Conservation (phyloP, 2,113 vertebrate species). For the Stictonetta naevosa region DNA sequence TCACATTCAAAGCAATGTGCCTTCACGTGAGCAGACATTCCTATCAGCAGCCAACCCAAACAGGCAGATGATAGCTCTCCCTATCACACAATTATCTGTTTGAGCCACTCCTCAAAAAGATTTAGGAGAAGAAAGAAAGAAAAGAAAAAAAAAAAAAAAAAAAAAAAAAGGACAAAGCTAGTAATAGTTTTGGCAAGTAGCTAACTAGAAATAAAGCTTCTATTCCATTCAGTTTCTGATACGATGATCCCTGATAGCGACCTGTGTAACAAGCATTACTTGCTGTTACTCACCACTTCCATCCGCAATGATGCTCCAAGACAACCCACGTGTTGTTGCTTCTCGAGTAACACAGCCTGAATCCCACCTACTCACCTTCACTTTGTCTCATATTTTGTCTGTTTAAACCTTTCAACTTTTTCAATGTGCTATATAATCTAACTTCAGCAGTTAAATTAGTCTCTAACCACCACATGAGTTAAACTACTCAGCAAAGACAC, state of each 20-base stretch:
- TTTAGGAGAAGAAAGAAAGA: not conserved
- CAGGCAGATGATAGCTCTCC: not conserved
- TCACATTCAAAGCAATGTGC: not conserved
- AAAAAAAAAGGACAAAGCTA: conserved; percentile 3
- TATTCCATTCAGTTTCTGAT: not conserved
- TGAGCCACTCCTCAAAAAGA: not conserved
- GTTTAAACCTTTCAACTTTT: not conserved
- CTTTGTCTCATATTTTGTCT: not conserved
- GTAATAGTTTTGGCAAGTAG: not conserved
- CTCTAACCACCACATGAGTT: not conserved
- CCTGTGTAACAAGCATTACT: not conserved
- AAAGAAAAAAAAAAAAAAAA: conserved; percentile 5
- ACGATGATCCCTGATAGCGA: not conserved
- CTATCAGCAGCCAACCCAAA: conserved; percentile 27
- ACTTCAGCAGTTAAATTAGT: not conserved
- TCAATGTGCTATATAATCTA: not conserved
- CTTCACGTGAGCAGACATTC: not conserved
- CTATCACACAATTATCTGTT: not conserved
- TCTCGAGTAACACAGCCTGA: not conserved
- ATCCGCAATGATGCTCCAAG: not conserved
- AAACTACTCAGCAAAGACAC: not conserved
- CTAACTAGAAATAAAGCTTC: not conserved
- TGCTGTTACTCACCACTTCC: conserved; percentile 36
- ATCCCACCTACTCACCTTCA: not conserved
- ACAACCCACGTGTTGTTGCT: not conserved